Base-by-base conservation (phyloP, 2,888 invertebrate species). In the Diaprepes abbreviatus region DNA sequence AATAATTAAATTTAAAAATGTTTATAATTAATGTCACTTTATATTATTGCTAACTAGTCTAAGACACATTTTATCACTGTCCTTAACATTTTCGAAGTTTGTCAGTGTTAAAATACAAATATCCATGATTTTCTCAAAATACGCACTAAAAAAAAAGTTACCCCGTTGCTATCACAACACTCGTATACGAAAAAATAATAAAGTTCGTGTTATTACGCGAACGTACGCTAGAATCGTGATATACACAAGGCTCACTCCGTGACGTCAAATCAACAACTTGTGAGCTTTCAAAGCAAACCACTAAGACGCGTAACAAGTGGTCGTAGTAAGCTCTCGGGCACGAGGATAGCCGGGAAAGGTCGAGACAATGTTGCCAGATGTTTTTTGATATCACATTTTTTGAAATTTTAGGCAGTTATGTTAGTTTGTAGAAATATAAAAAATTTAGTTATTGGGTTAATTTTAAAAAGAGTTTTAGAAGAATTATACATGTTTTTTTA, bases 191-290 rank as follows among this genome's bases (percentile, higher is more conserved):
- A n/a, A 35, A 35, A 35, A 35, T 3, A 35, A 24, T 5, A 35
- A 35, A 1, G 35, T n/a, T 48, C 24, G 24, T 24, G 19, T 1
- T 28, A 58, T 14, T 10, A 19, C 40, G 35, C 31, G 54, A n/a
- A 14, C 33, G 19, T 6, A 12, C 7, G n/a, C 36, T 57, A 19
- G 38, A 10, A 10, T n/a, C 17, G 33, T 2, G 19, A 10, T 35
- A 52, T 16, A 10, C 12, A 7, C 28, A 14, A 10, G 10, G 10
- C 12, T 50, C 36, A 21, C 31, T 43, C 17, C 19, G 3, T 31
- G 21, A 48, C n/a, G 24, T 10, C 50, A 21, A 35, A 45, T 17
- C 14, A 45, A 45, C 58, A 43, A 58, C 40, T 58, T 40, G 58
- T 31, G 36, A 40, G 43, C 21, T 14, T 19, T 17, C 14, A 28